Evolutionary conservation across 2,113 vertebrate species (phyloP).

Genomic region (Rafetus swinhoei): DNA sequence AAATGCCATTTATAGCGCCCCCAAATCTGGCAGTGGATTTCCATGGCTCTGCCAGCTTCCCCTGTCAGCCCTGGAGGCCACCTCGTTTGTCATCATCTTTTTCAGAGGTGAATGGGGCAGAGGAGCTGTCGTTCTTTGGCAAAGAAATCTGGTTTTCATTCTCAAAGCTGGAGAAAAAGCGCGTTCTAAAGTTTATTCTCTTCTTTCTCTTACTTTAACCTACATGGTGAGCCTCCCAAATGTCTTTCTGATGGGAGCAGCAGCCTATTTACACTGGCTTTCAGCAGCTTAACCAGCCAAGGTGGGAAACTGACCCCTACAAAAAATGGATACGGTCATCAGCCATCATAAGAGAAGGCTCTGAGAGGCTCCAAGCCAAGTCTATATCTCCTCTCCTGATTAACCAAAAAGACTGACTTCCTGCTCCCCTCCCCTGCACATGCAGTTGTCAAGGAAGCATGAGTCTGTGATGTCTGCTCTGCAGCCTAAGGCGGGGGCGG

Average conservation of each 20-base stretch:
- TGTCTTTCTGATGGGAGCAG: not conserved
- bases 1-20: constrained; percentile 69
- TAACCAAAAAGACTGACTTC: not conserved
- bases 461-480: not conserved
- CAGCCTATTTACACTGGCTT: not conserved
- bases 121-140: not conserved
- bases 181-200: not conserved
- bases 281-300: not conserved
- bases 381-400: not conserved
- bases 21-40: constrained; percentile 60
- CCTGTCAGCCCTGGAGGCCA: constrained; percentile 11
- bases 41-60: constrained; percentile 44
- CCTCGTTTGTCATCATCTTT: constrained; percentile 65
- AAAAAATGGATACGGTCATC: rapidly evolving
- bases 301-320: not conserved
- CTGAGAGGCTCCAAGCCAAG: not conserved
- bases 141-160: not conserved
- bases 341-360: no score
- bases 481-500: not conserved
- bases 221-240: not conserved
- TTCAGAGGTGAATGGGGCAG: not conserved
- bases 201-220: rapidly evolving
- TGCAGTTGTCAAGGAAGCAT: not conserved
- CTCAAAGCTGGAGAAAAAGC: not conserved
- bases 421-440: not conserved